Base-by-base conservation (phyloP, 1,140 invertebrate species). In the Listronotus oregonensis region DNA sequence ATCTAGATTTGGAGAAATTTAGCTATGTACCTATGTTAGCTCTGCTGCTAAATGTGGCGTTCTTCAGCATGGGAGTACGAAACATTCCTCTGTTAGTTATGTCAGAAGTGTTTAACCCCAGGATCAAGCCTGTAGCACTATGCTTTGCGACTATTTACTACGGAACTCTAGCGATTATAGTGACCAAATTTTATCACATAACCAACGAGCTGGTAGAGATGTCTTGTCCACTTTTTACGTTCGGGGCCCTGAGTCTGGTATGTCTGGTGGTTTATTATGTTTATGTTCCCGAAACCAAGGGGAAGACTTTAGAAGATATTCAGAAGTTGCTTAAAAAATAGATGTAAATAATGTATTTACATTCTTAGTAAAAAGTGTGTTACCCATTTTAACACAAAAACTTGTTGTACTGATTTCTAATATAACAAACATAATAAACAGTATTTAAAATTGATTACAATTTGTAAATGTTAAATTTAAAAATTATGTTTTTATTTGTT, bases 241-340 rank as follows among this genome's bases (percentile, higher is more conserved):
- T 95, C 77, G 81, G 88, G 0, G 76, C 84, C 6, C 82, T 89
- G 65, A 89, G 88, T 39, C 71, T 86, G 0, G 43, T 87, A 3
- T 83, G 87, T 12, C 72, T 87, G 1, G 56, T 89, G 10, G 91
- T 87, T 71, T 83, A 87, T 46, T 78, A 86, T 14, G 77, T 83
- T 6, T 82, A 83, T 43, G 80, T 93, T 14, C 90, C 91, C 0
- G 92, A 95, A 80, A 95, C 92, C 0, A 94, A 93, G 79, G 90
- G 89, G 9, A 91, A 89, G 74, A 86, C 87, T 0, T 84, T 93
- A 42, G 85, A 87, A 60, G 73, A 77, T 56, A 78, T 78, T 47
- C 77, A 78, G 14, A 50, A 40, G 14, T 34, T 57, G 17, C 42
- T 57, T 43, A 27, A 27, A 27, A 27, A 27, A n/a, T n/a, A n/a